phyloP scores from a whole-genome alignment of 1,140 invertebrate species.

The Drosophila sproati region DNA sequence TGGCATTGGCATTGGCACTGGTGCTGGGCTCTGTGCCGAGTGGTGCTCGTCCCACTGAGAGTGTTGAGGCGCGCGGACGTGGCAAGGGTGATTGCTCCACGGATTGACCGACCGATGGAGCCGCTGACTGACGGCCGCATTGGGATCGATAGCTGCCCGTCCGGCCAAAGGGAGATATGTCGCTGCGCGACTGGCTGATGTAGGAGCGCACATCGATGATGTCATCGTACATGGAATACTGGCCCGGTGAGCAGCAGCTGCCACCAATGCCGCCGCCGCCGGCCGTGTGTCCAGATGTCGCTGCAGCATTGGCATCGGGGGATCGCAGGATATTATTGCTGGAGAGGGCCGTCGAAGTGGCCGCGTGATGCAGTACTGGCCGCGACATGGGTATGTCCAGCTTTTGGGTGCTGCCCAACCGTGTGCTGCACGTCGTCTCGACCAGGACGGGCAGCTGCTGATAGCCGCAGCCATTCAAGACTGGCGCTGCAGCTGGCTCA shows the following conservation, averaged over 20 bases:
- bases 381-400: slow-evolving; percentile 72
- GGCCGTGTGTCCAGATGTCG: slow-evolving; percentile 20
- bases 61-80: slow-evolving; percentile 86
- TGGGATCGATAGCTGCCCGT: slow-evolving; percentile 88
- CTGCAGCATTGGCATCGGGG: slow-evolving; percentile 44
- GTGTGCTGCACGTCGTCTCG: slow-evolving; percentile 84
- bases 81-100: slow-evolving; percentile 85
- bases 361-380: slow-evolving; percentile 67
- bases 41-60: slow-evolving; percentile 55
- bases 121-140: slow-evolving; percentile 85
- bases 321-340: slow-evolving; percentile 58
- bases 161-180: slow-evolving; percentile 87
- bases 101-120: slow-evolving; percentile 44
- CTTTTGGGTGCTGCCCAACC: slow-evolving; percentile 49
- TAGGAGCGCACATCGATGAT: slow-evolving; percentile 89
- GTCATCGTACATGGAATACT: slow-evolving; percentile 85
- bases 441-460: slow-evolving; percentile 88
- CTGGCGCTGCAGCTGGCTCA: slow-evolving; percentile 32
- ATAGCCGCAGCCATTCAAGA: slow-evolving; percentile 84
- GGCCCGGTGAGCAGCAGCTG: slow-evolving; percentile 76
- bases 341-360: slow-evolving; percentile 65
- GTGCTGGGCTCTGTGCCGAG: slow-evolving; percentile 42
- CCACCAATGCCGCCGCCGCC: not conserved
- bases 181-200: slow-evolving; percentile 88
- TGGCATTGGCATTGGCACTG: slow-evolving; percentile 14